phyloP scores from a whole-genome alignment of 2,797 vertebrate genomes.

The Dipus sagitta region DNA sequence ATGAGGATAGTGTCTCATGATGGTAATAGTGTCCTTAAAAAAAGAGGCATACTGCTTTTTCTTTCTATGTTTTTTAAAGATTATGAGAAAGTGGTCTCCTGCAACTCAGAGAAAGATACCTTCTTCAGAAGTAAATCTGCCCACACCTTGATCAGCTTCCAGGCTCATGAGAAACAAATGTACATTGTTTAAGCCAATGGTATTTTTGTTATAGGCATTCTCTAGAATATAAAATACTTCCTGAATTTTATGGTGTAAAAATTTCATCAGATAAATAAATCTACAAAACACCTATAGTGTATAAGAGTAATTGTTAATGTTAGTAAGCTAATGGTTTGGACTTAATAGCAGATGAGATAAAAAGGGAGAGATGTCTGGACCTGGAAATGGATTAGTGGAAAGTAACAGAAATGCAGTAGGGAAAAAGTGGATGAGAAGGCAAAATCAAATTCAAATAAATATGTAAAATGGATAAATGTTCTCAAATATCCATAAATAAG shows the following conservation, averaged over 20 bases:
- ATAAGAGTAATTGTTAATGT: neutral
- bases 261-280: neutral
- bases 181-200: neutral
- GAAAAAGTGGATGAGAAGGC: neutral
- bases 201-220: neutral
- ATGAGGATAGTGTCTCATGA: neutral
- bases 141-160: neutral
- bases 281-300: neutral
- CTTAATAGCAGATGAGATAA: neutral
- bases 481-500: neutral
- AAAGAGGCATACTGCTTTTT: neutral
- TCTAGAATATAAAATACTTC: neutral
- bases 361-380: neutral
- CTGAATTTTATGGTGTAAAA: neutral
- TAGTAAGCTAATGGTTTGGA: neutral
- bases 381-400: neutral
- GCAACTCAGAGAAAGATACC: neutral
- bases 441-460: neutral
- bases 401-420: neutral
- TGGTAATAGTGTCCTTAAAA: neutral
- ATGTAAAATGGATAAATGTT: neutral
- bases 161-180: neutral
- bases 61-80: neutral
- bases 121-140: neutral
- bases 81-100: neutral